Conservation (phyloP, 2,113 vertebrate species). For the Origma solitaria region DNA sequence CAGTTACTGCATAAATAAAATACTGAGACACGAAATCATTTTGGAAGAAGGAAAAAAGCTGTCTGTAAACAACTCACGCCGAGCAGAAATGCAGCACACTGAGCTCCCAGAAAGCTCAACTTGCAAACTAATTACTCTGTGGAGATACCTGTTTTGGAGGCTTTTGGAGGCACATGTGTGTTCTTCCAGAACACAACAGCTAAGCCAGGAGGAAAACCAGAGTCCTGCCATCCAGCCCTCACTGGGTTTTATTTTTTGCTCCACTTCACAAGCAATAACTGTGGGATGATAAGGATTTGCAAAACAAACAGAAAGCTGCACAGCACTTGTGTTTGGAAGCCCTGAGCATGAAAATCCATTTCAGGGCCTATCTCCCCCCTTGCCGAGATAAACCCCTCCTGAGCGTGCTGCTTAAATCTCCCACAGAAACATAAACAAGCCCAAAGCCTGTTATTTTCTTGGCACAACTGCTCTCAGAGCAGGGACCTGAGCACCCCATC, state of each 20-base stretch:
- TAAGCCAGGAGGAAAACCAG: not conserved
- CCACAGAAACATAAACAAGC: slow-evolving; percentile 35
- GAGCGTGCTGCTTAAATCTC: slow-evolving; percentile 29
- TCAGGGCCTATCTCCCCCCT: slow-evolving; percentile 55
- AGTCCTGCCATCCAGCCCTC: not conserved
- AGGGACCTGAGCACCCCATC: not conserved
- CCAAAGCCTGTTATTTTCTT: slow-evolving; percentile 54
- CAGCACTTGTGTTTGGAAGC: slow-evolving; percentile 50
- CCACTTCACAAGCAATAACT: slow-evolving; percentile 63
- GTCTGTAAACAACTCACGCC: not conserved
- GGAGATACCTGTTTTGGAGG: not conserved
- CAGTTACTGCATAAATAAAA: not conserved
- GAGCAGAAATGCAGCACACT: not conserved
- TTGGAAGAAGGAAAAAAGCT: not conserved
- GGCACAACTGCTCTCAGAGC: slow-evolving; percentile 34
- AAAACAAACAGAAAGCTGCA: slow-evolving; percentile 63
- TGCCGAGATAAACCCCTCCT: slow-evolving; percentile 56
- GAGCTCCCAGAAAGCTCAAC: not conserved
- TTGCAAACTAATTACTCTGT: not conserved
- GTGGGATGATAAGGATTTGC: slow-evolving; percentile 59
- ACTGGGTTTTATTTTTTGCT: slow-evolving; percentile 32
- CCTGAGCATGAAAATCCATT: slow-evolving; percentile 71
- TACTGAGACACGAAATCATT: not conserved
- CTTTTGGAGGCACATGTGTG: not conserved
- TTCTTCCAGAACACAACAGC: not conserved